Evolutionary conservation across 2,888 invertebrate genomes (phyloP).

Genomic region (Plemyria rubiginata): DNA sequence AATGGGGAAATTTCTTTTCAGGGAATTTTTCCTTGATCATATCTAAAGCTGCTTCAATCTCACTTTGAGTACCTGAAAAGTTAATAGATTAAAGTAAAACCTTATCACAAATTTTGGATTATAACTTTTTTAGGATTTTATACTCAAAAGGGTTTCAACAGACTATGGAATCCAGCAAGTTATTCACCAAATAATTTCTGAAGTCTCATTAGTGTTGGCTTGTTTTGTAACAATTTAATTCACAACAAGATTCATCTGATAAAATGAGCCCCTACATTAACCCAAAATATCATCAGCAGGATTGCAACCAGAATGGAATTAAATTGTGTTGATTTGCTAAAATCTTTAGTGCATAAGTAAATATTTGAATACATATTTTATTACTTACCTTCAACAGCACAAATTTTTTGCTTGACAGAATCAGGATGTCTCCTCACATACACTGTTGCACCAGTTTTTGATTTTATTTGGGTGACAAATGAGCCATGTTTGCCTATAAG

Average conservation of each 20-base stretch:
- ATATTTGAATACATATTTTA: neutral
- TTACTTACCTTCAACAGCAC: constrained; percentile 90
- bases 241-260: too few species aligned
- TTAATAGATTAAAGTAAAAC: constrained; percentile 3
- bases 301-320: too few species aligned
- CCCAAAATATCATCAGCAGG: too few species aligned
- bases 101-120: too few species aligned
- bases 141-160: too few species aligned
- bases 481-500: constrained; percentile 94
- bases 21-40: constrained; percentile 95
- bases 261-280: too few species aligned
- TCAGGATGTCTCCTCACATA: constrained; percentile 91
- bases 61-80: constrained; percentile 87
- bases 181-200: too few species aligned
- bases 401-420: constrained; percentile 90
- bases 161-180: too few species aligned
- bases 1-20: constrained; percentile 90
- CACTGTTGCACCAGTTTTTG: constrained; percentile 91
- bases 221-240: too few species aligned
- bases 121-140: too few species aligned
- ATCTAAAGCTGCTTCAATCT: constrained; percentile 92
- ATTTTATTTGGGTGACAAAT: constrained; percentile 92
- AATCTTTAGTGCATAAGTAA: neutral
- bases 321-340: too few species aligned
- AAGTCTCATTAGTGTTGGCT: too few species aligned